These are phyloP conservation scores for Coregonus clupeaformis DNA, from an alignment of 2,113 vertebrate genomes.

Conservation along the genomic window DNA sequence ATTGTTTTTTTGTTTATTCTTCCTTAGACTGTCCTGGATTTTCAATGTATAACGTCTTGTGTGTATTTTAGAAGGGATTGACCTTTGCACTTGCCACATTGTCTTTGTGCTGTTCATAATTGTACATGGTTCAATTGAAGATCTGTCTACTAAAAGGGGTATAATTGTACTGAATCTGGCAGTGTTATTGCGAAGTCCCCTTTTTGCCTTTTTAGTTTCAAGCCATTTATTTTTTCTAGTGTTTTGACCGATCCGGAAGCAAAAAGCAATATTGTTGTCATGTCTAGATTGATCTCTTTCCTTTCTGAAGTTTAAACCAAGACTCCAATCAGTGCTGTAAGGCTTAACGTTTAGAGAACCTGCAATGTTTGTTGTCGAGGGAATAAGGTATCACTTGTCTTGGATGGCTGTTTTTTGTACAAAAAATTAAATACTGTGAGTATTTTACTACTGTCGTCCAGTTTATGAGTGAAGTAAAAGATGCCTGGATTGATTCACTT, in stretches of 20 bases:
- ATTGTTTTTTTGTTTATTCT: neutral
- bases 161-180: constrained; percentile 11
- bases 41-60: too few relatives aligned
- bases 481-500: neutral
- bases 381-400: constrained; percentile 26
- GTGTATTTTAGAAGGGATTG: too few relatives aligned
- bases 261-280: constrained; percentile 12
- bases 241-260: constrained; percentile 3
- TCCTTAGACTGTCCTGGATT: too few relatives aligned
- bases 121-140: constrained; percentile 31
- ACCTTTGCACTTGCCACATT: neutral
- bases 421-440: constrained; percentile 13
- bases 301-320: neutral
- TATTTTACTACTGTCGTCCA: neutral
- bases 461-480: too few relatives aligned
- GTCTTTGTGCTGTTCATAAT: constrained; percentile 32
- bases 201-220: constrained; percentile 16
- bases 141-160: constrained; percentile 7
- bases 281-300: neutral
- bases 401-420: constrained; percentile 42
- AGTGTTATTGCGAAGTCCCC: constrained; percentile 20
- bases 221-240: constrained; percentile 2
- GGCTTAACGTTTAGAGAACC: constrained; percentile 30
- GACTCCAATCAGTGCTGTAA: constrained; percentile 19
- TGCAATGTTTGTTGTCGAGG: neutral